Base-by-base conservation (phyloP, 2,888 invertebrate genomes). In the Melolontha melolontha region DNA sequence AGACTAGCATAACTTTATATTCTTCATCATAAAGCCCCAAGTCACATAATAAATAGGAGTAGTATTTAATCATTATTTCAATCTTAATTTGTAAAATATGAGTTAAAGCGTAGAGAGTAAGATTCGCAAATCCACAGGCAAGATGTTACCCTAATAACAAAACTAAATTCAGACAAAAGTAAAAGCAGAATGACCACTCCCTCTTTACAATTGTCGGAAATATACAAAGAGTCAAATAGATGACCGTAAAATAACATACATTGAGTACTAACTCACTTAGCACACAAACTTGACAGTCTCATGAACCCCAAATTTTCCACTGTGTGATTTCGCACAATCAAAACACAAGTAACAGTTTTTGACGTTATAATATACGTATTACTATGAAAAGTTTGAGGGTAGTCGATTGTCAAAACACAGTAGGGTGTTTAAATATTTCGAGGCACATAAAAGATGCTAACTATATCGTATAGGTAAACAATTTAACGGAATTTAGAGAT, bases 351-450 rank as follows among this genome's bases (percentile, higher is more conserved):
- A 77, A 79, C 78, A 75, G 70, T 74, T 74, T 72, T 73, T 78
- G 79, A 79, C 79, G 75, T 75, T 72, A 72, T 78, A 79, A 79
- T 79, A 74, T 70, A 71, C 73, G 74, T 76, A 78, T 79, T 77
- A 75, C 74, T 78, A 77, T 78, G 78, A 78, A 77, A 78, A 78
- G 73, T 71, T 77, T 76, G 52, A 52, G 75, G 76, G 66, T 72
- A 72, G 70, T 69, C 69, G 71, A 74, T 77, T 77, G 75, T 77
- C 75, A 76, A 75, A 77, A 76, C 75, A 76, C 71, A 68, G 73
- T 71, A 64, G 75, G 76, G 73, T 73, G 74, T 68, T 71, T 62
- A 59, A 67, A 51, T 67, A 44, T 49, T 22, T 59, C 59, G 41
- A 34, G 4, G 6, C 1, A 6, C 7, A 34, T 10, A 34, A 34